A percentile compares a stretch with the other conserved stretches of the same genome.
Conservation (phyloP, 2,113 vertebrate species). For the Megalops atlanticus region DNA sequence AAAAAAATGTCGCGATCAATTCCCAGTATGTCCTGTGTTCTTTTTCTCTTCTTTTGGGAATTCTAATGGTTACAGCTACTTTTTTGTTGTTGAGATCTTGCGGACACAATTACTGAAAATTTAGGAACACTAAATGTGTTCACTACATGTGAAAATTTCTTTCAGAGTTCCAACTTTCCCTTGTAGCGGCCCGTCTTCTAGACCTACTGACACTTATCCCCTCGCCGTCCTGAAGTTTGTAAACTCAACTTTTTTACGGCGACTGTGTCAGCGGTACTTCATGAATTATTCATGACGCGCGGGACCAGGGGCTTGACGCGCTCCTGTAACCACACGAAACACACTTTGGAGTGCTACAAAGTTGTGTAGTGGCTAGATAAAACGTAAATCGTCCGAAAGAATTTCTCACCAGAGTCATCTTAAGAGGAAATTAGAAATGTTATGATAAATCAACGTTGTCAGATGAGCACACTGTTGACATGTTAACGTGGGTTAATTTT, state of each 20-base stretch:
- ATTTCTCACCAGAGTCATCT: too few relatives aligned
- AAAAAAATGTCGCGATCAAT: background rate
- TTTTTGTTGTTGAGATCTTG: background rate
- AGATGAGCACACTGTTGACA: background rate
- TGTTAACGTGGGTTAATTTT: background rate
- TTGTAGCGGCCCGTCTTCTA: background rate
- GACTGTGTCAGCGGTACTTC: conserved; percentile 42
- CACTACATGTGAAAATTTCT: conserved; percentile 32
- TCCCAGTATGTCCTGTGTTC: background rate
- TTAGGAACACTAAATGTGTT: conserved; percentile 19
- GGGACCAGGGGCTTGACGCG: background rate
- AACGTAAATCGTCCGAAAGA: too few relatives aligned
- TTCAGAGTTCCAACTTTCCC: conserved; percentile 10
- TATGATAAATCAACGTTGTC: background rate
- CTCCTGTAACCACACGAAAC: too few relatives aligned
- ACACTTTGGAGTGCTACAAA: too few relatives aligned
- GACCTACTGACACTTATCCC: conserved; percentile 23
- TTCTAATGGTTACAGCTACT: background rate
- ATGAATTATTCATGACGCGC: conserved; percentile 51
- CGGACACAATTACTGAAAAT: background rate
- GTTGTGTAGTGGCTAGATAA: too few relatives aligned
- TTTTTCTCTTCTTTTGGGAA: background rate
- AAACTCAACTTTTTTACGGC: conserved; percentile 50
- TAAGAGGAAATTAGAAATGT: background rate
- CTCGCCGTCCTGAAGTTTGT: conserved; percentile 45